phyloP scores from a whole-genome alignment of 2,888 invertebrate genomes.

The Cataglyphis rosenhaueri region DNA sequence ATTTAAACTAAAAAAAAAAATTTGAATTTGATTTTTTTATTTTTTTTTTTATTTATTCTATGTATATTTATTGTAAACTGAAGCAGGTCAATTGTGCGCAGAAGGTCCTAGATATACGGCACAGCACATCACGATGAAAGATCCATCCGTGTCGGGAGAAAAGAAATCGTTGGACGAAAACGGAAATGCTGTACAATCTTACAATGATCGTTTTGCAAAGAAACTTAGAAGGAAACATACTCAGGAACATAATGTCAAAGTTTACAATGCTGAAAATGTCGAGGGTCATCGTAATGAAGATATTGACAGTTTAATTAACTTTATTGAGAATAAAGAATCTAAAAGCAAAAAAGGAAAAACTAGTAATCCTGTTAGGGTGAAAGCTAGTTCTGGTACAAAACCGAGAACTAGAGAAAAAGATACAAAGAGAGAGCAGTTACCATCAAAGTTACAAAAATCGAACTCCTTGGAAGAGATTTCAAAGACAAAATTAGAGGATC shows the following conservation, averaged over 20 bases:
- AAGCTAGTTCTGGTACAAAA: constrained; percentile 83
- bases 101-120: constrained; percentile 74
- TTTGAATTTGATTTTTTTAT: not conserved
- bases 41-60: not conserved
- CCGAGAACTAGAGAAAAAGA: constrained; percentile 85
- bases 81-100: constrained; percentile 62
- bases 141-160: constrained; percentile 78
- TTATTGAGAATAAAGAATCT: constrained; percentile 89
- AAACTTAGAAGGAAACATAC: constrained; percentile 82
- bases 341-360: constrained; percentile 83
- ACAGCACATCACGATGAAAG: constrained; percentile 78
- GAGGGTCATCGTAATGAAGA: constrained; percentile 93
- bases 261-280: constrained; percentile 87
- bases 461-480: constrained; percentile 94
- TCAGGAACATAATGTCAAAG: constrained; percentile 83
- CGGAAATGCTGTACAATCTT: constrained; percentile 90
- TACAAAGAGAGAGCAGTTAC: constrained; percentile 82
- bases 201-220: constrained; percentile 77
- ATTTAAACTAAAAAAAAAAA: not conserved
- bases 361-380: constrained; percentile 80
- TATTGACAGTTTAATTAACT: constrained; percentile 91
- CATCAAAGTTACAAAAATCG: constrained; percentile 89
- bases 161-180: constrained; percentile 93
- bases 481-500: constrained; percentile 91
- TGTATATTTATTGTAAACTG: constrained; percentile 34